Conservation (phyloP, 2,113 vertebrate species). For the Tenrec ecaudatus region DNA sequence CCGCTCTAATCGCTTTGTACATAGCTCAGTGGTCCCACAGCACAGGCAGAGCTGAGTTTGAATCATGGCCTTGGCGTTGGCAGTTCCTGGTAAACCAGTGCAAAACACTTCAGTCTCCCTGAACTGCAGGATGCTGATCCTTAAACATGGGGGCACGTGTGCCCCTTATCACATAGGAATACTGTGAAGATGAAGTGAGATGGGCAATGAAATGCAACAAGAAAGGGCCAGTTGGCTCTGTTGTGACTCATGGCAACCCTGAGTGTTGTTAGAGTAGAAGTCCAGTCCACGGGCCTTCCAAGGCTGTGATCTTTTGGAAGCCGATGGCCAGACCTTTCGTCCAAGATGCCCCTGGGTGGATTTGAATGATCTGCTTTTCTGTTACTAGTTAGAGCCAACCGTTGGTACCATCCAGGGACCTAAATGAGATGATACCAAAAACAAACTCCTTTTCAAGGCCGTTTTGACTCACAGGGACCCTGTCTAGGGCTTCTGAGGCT, state of each 20-base stretch:
- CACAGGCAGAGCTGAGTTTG: conserved; percentile 20
- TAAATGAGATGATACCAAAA: conserved; percentile 18
- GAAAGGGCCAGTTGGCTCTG: background rate
- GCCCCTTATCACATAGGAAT: background rate
- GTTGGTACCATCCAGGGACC: background rate
- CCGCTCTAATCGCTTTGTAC: background rate
- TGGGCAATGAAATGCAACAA: conserved; percentile 39
- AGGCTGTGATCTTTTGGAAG: background rate
- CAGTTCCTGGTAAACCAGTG: conserved; percentile 3
- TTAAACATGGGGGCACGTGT: background rate
- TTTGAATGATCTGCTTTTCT: background rate
- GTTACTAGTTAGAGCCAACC: background rate
- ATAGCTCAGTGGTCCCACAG: background rate
- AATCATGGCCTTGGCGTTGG: background rate
- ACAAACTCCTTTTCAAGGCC: no score
- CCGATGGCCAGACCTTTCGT: background rate
- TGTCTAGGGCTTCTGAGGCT: no score
- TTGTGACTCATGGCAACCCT: background rate
- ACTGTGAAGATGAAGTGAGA: conserved; percentile 45
- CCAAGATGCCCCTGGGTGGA: background rate
- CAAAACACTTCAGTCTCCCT: conserved; percentile 1
- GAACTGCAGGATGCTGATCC: conserved; percentile 14
- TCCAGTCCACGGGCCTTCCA: background rate
- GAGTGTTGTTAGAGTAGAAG: background rate
- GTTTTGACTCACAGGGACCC: no score